These are phyloP conservation scores for Mimumesa dahlbomi DNA, from an alignment of 2,888 invertebrate species.

Conservation along the genomic window DNA sequence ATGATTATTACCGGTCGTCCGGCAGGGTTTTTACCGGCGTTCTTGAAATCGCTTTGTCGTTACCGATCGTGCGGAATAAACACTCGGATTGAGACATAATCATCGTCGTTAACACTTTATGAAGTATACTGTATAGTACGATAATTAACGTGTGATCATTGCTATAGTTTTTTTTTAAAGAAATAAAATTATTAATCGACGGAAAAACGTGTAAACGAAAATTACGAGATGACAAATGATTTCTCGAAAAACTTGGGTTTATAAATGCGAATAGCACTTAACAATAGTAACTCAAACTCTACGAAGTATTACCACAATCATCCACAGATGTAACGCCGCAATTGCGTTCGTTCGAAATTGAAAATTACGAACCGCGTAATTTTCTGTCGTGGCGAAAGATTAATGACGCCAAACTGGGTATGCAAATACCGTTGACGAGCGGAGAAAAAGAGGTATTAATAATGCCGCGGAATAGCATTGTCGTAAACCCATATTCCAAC, in stretches of 20 bases:
- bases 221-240: slow-evolving; percentile 9
- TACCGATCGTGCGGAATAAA: too few relatives aligned
- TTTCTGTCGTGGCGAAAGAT: slow-evolving; percentile 12
- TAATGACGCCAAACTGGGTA: slow-evolving; percentile 16
- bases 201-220: too few relatives aligned
- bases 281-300: slow-evolving; percentile 22
- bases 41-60: too few relatives aligned
- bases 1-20: slow-evolving; percentile 12
- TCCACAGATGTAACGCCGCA: background rate
- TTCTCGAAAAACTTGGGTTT: slow-evolving; percentile 3
- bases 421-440: slow-evolving; percentile 24
- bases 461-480: slow-evolving; percentile 2
- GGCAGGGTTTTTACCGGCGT: background rate
- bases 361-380: slow-evolving; percentile 36
- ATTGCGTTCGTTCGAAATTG: slow-evolving; percentile 23
- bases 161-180: too few relatives aligned
- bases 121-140: too few relatives aligned
- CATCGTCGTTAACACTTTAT: too few relatives aligned
- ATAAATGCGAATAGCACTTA: background rate
- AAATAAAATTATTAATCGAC: too few relatives aligned
- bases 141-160: too few relatives aligned
- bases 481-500: background rate
- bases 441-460: slow-evolving; percentile 6
- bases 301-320: background rate
- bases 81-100: too few relatives aligned